Evolutionary conservation across 2,797 vertebrate genomes (phyloP).

Genomic region (Acrossocheilus wenchowensis): DNA sequence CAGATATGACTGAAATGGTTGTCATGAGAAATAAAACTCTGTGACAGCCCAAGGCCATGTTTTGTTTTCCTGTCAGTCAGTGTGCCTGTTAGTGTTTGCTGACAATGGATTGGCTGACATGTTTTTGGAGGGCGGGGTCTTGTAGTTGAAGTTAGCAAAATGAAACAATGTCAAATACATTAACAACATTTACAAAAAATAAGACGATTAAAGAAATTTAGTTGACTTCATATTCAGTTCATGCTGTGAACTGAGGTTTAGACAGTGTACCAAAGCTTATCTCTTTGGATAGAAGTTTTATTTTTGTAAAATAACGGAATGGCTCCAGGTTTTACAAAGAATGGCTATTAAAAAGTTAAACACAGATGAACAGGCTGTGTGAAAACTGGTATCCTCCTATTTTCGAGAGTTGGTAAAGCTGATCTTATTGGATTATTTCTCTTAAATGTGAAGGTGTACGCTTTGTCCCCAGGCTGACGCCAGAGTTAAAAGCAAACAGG

Average conservation of each 20-base stretch:
- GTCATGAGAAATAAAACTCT: neutral
- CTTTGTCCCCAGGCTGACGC: slow-evolving; percentile 72
- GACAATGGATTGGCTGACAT: neutral
- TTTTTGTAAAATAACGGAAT: slow-evolving; percentile 16
- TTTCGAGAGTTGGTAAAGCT: slow-evolving; percentile 40
- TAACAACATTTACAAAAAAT: neutral
- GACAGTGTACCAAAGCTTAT: neutral
- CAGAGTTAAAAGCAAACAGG: slow-evolving; percentile 65
- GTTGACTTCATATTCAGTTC: neutral
- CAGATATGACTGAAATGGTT: neutral
- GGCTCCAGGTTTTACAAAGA: slow-evolving; percentile 1
- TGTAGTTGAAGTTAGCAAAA: neutral
- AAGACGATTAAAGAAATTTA: neutral
- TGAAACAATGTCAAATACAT: neutral
- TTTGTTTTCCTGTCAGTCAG: neutral
- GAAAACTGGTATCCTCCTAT: slow-evolving; percentile 30
- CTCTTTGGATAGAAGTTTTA: neutral
- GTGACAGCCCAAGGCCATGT: neutral
- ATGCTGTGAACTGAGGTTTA: neutral
- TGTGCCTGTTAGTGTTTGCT: neutral
- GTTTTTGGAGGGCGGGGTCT: neutral
- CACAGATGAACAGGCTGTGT: slow-evolving; percentile 5
- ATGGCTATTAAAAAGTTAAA: slow-evolving; percentile 27
- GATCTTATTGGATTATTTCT: slow-evolving; percentile 66
- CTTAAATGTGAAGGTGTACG: slow-evolving; percentile 58